Evolutionary conservation across 2,888 invertebrate species (phyloP), one percentile per base, ranked within the genome.

Genomic region (Amblyjoppa proteus): DNA sequence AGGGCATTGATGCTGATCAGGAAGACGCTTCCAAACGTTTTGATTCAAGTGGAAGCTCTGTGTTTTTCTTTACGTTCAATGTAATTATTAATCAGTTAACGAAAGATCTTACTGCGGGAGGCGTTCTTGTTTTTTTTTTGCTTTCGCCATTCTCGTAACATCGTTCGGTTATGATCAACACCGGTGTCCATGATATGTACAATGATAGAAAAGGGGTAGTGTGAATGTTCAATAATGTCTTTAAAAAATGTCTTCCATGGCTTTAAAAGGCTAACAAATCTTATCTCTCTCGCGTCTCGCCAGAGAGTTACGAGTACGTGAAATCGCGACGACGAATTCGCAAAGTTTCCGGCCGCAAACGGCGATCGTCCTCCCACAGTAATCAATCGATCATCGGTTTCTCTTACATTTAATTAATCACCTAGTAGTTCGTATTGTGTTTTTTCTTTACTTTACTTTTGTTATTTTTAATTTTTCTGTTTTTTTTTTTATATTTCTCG

Each of bases 21-120:
- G 92, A 92, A 93, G 92, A 93, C 92, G 90, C 92, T 92, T 91
- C 92, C 92, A 90, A 89, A 89, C 88, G 78, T 80, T 91, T 90
- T 91, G 88, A 89, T 91, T 89, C 88, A 88, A 89, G 84, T 88
- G 92, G 91, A 92, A 92, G 91, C 91, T 92, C 90, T 88, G 87
- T 89, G 89, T 89, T 89, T 87, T 25, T 53, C 6, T 56, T 86
- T 85, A 81, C 85, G 76, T 89, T 88, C 83, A 86, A 86, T 86
- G 88, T 85, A 89, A 85, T 73, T 87, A 88, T 87, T 56, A 11
- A 38, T 76, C 74, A 31, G 74, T 75, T 28, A 70, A 78, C 70
- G 78, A 73, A 83, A 71, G 85, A 81, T 81, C 71, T 85, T 86
- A 89, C 85, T 83, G 86, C 84, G 61, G 88, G 88, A 84, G 88